Evolutionary conservation across 2,888 invertebrate genomes (phyloP), one percentile per base, ranked within the genome.

Genomic region (Spodoptera exigua): DNA sequence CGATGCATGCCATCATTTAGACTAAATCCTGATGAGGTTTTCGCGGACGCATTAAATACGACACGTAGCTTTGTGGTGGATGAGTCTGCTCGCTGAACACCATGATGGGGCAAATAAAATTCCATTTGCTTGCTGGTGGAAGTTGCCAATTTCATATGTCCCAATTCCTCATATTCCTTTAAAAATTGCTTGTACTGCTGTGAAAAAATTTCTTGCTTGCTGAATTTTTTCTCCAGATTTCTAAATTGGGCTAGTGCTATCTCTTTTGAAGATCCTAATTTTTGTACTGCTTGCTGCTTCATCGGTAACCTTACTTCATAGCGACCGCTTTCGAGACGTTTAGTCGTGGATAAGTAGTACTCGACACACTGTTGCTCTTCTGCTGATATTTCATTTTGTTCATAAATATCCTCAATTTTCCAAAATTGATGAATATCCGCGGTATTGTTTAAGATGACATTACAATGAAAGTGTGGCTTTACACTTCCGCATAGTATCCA

Each of bases 1-100:
- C 16, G 55, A n/a, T 55, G 46, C 55, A 39, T 46, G 10, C 49
- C 1, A 21, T 61, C 61, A 18, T 55, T 61, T 0, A 49, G 40
- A 21, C 49, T 45, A 5, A 12, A 10, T 10, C 21, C 21, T 0
- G 35, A 14, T 0, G 46, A n/a, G 9, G 57, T 40, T 21, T 40
- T 45, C 11, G 32, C 13, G 10, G 46, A 52, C 11, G 51, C 52
- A 5, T 58, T 58, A 5, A 40, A 52, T 11, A 58, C 58, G 0
- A 51, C 57, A 0, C 41, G 35, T 1, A 41, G 21, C 12, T 34
- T 35, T 7, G 47, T 55, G 2, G 53, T 54, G 2, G 17, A 11
- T 3, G 37, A 37, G 1, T 37, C 37, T 13, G 37, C 37, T 37
- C 37, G 10, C 14, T 37, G 37, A 14, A 37, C 37, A 2, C 2